These are phyloP conservation scores for Epizoanthus rinbou DNA, from an alignment of 92 coral and sea anemone species.

Conservation along the genomic window DNA sequence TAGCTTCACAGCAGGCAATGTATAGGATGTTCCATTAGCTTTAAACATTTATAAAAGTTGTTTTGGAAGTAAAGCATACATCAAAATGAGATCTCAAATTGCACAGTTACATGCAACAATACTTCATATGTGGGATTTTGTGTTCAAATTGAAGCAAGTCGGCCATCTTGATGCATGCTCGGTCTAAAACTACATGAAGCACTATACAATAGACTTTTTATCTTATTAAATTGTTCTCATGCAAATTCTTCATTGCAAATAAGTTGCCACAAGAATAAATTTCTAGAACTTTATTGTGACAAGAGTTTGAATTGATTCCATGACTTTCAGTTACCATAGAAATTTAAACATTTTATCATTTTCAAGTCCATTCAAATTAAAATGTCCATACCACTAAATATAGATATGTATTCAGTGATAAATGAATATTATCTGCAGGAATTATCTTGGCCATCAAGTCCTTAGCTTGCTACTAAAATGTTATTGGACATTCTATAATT, in stretches of 20 bases:
- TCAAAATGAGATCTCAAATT: background rate
- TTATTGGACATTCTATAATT: too few species aligned
- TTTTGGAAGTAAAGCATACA: background rate
- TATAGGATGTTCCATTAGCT: background rate
- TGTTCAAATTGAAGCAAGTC: background rate
- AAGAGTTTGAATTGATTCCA: conserved; percentile 7
- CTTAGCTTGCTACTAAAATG: too few species aligned
- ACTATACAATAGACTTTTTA: background rate
- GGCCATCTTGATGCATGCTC: background rate
- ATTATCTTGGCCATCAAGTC: background rate
- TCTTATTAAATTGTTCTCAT: background rate
- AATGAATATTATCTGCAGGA: background rate
- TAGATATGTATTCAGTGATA: too few species aligned
- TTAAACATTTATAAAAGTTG: background rate
- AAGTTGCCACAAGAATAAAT: background rate
- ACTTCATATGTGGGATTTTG: background rate
- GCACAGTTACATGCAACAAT: background rate
- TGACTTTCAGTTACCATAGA: conserved; percentile 36
- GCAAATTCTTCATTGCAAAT: conserved; percentile 21
- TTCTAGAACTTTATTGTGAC: background rate
- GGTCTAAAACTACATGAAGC: background rate
- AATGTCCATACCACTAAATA: background rate
- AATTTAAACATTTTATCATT: background rate
- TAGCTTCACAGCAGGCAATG: background rate
- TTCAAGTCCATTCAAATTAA: background rate